Conservation (phyloP, 2,113 vertebrate genomes). For the Myrmecophaga tridactyla region DNA sequence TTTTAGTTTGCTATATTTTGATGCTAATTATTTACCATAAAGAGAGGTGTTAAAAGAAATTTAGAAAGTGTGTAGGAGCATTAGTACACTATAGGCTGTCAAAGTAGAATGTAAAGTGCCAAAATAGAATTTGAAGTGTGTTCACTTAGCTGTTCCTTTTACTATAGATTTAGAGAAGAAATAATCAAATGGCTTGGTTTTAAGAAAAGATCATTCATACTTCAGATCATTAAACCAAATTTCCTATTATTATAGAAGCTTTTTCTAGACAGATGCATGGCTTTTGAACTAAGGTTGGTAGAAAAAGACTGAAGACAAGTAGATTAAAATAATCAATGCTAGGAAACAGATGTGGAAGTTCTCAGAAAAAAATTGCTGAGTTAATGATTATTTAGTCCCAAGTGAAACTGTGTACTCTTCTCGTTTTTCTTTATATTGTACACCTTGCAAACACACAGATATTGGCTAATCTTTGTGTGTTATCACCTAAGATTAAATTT, state of each 20-base stretch:
- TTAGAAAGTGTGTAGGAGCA: conserved; percentile 38
- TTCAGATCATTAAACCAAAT: conserved; percentile 58
- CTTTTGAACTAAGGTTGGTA: conserved; percentile 48
- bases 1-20: conserved; percentile 31
- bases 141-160: conserved; percentile 44
- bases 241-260: conserved; percentile 56
- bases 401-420: conserved; percentile 43
- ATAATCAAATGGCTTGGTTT: conserved; percentile 11
- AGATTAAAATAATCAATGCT: conserved; percentile 63
- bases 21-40: background rate
- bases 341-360: conserved; percentile 64
- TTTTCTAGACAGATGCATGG: conserved; percentile 50
- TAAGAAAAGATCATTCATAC: conserved; percentile 48
- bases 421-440: conserved; percentile 49
- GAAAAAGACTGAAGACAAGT: conserved; percentile 54
- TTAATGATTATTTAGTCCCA: conserved; percentile 59
- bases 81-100: conserved; percentile 3
- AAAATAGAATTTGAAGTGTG: conserved; percentile 48
- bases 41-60: conserved; percentile 14
- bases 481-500: conserved; percentile 53
- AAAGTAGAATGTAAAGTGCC: conserved; percentile 35
- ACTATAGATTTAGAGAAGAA: conserved; percentile 43
- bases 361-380: conserved; percentile 51
- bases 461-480: conserved; percentile 30
- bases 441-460: conserved; percentile 26